Conservation (phyloP, 2,113 vertebrate species). For the Propithecus coquereli region DNA sequence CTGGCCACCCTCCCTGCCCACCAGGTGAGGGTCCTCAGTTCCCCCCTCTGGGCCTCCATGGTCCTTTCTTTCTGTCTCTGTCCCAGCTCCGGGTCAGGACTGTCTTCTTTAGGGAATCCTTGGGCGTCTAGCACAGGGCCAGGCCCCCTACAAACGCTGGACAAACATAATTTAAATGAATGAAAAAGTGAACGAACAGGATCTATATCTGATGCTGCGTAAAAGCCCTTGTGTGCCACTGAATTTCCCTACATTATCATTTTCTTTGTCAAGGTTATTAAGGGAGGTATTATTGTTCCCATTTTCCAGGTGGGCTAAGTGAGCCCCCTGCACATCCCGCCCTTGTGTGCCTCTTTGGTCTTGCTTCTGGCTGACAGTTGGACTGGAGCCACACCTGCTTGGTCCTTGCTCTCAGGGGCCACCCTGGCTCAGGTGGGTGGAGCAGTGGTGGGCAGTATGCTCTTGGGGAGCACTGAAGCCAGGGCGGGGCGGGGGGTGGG, state of each 20-base stretch:
- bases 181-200: fast-evolving
- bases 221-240: background rate
- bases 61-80: background rate
- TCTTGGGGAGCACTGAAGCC: background rate
- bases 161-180: background rate
- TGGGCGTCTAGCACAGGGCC: background rate
- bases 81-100: background rate
- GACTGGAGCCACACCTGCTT: background rate
- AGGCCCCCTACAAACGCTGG: background rate
- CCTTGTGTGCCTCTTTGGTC: background rate
- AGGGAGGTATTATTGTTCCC: background rate
- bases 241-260: no score
- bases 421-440: background rate
- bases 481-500: background rate
- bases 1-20: background rate
- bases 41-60: no score
- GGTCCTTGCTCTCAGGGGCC: background rate
- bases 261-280: background rate
- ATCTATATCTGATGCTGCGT: fast-evolving
- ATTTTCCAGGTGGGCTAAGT: fast-evolving
- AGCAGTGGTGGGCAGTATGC: background rate
- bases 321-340: background rate
- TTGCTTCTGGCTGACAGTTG: background rate
- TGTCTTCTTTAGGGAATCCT: background rate
- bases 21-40: no score